These are phyloP conservation scores for Epinephelus awoara DNA, from an alignment of 2,797 vertebrate species.

Conservation along the genomic window DNA sequence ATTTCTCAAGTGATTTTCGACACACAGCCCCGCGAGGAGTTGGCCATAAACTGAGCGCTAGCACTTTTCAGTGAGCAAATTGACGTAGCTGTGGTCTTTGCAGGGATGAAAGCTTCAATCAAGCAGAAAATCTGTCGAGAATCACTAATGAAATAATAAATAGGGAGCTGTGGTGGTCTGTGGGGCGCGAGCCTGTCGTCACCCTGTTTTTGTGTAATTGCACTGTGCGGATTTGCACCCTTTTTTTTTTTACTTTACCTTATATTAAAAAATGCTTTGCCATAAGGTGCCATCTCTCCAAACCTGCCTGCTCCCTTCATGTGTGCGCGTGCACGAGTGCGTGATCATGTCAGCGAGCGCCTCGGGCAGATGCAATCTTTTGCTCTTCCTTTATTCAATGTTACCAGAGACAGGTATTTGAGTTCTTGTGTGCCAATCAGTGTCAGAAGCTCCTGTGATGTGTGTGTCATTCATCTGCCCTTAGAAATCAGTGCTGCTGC, in stretches of 20 bases:
- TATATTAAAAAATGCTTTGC: constrained; percentile 4
- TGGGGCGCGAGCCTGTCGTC: constrained; percentile 27
- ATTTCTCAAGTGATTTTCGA: constrained; percentile 35
- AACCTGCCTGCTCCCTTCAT: constrained; percentile 18
- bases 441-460: constrained; percentile 47
- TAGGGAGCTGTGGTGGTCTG: constrained; percentile 11
- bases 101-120: constrained; percentile 43
- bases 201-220: not conserved
- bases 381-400: constrained; percentile 39
- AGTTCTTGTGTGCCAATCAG: constrained; percentile 27
- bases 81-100: constrained; percentile 34
- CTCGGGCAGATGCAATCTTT: constrained; percentile 19
- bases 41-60: constrained; percentile 21
- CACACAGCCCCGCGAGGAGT: constrained; percentile 31
- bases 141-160: constrained; percentile 40
- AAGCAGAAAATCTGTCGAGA: constrained; percentile 57
- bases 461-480: constrained; percentile 57
- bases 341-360: constrained; percentile 9
- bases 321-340: constrained; percentile 25
- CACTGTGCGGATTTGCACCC: constrained; percentile 9
- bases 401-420: constrained; percentile 33
- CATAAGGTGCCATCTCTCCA: constrained; percentile 26
- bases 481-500: constrained; percentile 37
- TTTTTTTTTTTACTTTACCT: constrained; percentile 3
- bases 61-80: constrained; percentile 41